phyloP scores from a whole-genome alignment of 2,888 invertebrate species.

The Spodoptera exigua region DNA sequence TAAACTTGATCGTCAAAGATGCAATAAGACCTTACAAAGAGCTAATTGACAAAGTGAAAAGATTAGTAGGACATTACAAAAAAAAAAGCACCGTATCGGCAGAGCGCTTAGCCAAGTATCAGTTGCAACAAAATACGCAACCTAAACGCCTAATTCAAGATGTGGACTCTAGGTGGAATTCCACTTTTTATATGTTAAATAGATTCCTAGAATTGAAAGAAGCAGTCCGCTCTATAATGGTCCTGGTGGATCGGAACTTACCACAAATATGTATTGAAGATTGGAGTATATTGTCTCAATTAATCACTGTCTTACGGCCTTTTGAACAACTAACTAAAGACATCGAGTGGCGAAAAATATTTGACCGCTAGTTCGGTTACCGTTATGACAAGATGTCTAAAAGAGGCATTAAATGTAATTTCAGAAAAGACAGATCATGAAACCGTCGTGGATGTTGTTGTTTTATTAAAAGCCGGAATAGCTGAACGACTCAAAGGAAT shows the following conservation, averaged over 20 bases:
- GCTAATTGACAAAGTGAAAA: constrained; percentile 10
- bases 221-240: neutral
- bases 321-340: constrained; percentile 50
- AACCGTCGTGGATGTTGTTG: constrained; percentile 3
- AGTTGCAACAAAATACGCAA: constrained; percentile 2
- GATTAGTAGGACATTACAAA: constrained; percentile 1
- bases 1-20: constrained; percentile 37
- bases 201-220: neutral
- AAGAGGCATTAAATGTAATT: constrained; percentile 14
- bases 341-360: constrained; percentile 56
- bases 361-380: constrained; percentile 53
- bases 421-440: neutral
- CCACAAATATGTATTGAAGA: constrained; percentile 1
- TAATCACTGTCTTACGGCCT: constrained; percentile 36
- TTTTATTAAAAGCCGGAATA: neutral
- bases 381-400: constrained; percentile 51
- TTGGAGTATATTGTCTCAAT: constrained; percentile 13
- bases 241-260: constrained; percentile 7
- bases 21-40: constrained; percentile 3
- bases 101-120: constrained; percentile 4
- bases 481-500: constrained; percentile 1
- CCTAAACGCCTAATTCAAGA: constrained; percentile 10
- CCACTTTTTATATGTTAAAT: constrained; percentile 2
- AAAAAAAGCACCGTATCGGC: constrained; percentile 3
- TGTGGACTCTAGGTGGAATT: constrained; percentile 14